Evolutionary conservation across 2,113 vertebrate species (phyloP).

Genomic region (Dissostichus mawsoni): DNA sequence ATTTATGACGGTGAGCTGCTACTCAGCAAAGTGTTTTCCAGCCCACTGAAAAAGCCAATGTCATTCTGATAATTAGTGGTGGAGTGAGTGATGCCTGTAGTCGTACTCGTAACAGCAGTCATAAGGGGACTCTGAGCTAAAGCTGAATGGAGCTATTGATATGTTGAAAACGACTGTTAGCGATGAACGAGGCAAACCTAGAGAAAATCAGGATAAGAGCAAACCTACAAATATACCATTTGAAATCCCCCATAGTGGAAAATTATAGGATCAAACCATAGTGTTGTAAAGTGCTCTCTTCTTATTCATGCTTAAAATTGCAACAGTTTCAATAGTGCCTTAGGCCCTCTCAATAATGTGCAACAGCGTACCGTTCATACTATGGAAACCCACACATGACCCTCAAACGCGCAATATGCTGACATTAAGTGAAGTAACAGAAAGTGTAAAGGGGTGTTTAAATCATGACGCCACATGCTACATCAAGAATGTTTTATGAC

Average conservation of each 20-base stretch:
- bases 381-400: slow-evolving; percentile 23
- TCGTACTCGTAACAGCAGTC: slow-evolving; percentile 48
- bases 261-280: slow-evolving; percentile 6
- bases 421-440: slow-evolving; percentile 28
- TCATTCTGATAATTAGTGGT: slow-evolving; percentile 70
- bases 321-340: not conserved
- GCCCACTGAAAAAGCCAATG: slow-evolving; percentile 65
- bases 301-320: slow-evolving; percentile 11
- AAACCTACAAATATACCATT: slow-evolving; percentile 30
- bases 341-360: not conserved
- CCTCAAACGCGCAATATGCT: slow-evolving; percentile 9
- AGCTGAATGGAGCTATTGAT: slow-evolving; percentile 64
- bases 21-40: slow-evolving; percentile 66
- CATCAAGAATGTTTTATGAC: not conserved
- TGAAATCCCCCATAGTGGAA: slow-evolving; percentile 11
- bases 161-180: slow-evolving; percentile 44
- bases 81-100: slow-evolving; percentile 61
- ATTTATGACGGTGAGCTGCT: slow-evolving; percentile 62
- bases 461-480: not conserved
- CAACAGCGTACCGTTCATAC: not conserved
- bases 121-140: slow-evolving; percentile 36
- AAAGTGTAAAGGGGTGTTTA: not conserved
- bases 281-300: slow-evolving; percentile 10
- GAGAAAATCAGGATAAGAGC: slow-evolving; percentile 26
- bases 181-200: not conserved